Base-by-base conservation (phyloP, 2,888 invertebrate genomes). In the Spodoptera picta region DNA sequence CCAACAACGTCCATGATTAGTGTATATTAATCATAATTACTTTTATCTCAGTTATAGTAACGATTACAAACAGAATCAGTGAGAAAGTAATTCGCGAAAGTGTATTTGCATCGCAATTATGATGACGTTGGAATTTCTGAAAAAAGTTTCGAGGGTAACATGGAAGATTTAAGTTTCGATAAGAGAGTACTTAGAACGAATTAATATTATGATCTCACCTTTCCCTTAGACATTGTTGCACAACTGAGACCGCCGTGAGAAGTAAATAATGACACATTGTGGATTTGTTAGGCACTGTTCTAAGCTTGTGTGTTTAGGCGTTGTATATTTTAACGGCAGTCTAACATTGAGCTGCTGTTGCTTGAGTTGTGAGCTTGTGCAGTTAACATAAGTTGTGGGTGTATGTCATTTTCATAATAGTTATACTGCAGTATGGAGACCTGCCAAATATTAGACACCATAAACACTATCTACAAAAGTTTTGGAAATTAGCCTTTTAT, bases 171-270 rank as follows among this genome's bases (percentile, higher is more conserved):
- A 67, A 50, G 60, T 70, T 73, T 75, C 73, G 85, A 85, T 85
- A 83, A 77, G 72, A 64, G 51, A 59, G 75, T 69, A 68, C 69
- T 78, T 68, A 55, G 73, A 77, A 77, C 79, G 79, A 84, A 85
- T 84, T 80, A 83, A 83, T 85, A 83, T 73, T 82, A 81, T 82
- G 82, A 89, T 85, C 82, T 86, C 87, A 85, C 90, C 86, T 91
- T 91, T 92, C 90, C 87, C 87, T 85, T 81, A 69, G 75, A 77
- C 74, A 84, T 84, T 86, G 87, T 92, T 91, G 83, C 84, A 84
- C 87, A 91, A 91, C 81, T 62, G 74, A 36, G 42, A 24, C 53
- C 43, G 49, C 77, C 89, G 90, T 91, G 92, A 81, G 92, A 92
- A 89, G 47, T 19, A 75, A 76, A 49, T 89, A 90, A 88, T 87